Percentiles rank a stretch among this genome's conserved stretches.
These are phyloP conservation scores for Flexamia atlantica DNA, from an alignment of 2,888 invertebrate genomes.

Conservation along the genomic window DNA sequence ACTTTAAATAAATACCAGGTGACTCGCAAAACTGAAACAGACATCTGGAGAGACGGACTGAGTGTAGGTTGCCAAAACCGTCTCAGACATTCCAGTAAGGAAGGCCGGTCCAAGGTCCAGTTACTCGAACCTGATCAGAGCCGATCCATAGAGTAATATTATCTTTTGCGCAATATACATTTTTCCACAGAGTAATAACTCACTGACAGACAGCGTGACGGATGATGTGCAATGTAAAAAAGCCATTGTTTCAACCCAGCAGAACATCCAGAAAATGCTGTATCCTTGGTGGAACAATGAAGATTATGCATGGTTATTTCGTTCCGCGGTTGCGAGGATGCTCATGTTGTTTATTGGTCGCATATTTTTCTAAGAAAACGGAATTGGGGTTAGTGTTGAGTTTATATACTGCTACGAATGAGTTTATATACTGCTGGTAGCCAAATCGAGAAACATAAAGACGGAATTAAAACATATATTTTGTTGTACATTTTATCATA, in stretches of 20 bases:
- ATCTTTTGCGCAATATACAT: neutral
- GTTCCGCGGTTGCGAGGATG: no score
- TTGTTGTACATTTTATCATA: no score
- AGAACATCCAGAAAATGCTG: neutral
- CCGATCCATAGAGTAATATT: neutral
- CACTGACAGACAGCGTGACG: neutral
- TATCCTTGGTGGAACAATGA: constrained; percentile 19
- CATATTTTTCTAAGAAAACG: no score
- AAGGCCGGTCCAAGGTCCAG: constrained; percentile 23
- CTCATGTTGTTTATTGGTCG: no score
- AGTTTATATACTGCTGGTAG: no score
- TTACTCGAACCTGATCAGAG: neutral
- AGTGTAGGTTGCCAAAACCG: constrained; percentile 3
- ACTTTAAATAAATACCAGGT: neutral
- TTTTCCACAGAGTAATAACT: constrained; percentile 20
- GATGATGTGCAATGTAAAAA: neutral
- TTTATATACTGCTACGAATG: no score
- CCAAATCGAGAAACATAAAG: no score
- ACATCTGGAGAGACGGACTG: neutral
- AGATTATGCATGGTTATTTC: no score
- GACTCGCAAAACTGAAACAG: constrained; percentile 11
- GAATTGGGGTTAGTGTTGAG: no score
- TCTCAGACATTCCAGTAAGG: constrained; percentile 11
- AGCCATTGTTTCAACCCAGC: neutral
- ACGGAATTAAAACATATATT: no score